These are phyloP conservation scores for Ctena decussata DNA, from an alignment of 2,888 invertebrate genomes.

Conservation along the genomic window DNA sequence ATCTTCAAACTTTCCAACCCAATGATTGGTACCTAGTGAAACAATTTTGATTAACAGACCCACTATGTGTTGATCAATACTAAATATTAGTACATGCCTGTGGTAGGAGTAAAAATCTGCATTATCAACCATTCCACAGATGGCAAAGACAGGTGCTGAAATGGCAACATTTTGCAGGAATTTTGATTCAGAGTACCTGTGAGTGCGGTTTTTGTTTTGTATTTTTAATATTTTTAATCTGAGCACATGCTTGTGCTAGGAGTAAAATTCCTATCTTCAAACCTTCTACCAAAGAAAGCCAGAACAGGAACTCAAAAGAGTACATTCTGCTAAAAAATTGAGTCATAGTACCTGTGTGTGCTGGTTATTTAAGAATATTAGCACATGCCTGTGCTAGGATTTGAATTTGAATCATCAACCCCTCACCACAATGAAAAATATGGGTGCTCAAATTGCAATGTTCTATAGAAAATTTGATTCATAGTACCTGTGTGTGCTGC, in stretches of 20 bases:
- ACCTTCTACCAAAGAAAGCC: too few species aligned
- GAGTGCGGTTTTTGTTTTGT: slow-evolving; percentile 6
- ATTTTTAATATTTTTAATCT: too few species aligned
- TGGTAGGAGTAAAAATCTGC: not conserved
- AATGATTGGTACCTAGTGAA: too few species aligned
- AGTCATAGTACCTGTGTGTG: not conserved
- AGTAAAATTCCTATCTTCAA: too few species aligned
- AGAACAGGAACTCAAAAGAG: not conserved
- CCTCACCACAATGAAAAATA: too few species aligned
- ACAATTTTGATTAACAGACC: too few species aligned
- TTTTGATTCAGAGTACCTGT: slow-evolving; percentile 17
- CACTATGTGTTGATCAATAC: not conserved
- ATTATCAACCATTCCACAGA: too few species aligned
- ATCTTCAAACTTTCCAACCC: too few species aligned
- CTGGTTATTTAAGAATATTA: not conserved
- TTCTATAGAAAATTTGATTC: not conserved
- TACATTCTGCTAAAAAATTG: too few species aligned
- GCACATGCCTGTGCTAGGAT: slow-evolving; percentile 24
- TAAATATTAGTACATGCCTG: slow-evolving; percentile 9
- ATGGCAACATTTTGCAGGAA: too few species aligned
- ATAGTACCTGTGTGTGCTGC: slow-evolving; percentile 38
- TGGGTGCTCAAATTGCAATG: too few species aligned
- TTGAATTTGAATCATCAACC: not conserved
- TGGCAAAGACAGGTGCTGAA: too few species aligned
- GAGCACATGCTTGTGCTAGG: slow-evolving; percentile 24